Percentiles rank a stretch among this genome's conserved stretches.
Evolutionary conservation across 2,113 vertebrate species (phyloP).

Genomic region (Psephotus haematonotus): DNA sequence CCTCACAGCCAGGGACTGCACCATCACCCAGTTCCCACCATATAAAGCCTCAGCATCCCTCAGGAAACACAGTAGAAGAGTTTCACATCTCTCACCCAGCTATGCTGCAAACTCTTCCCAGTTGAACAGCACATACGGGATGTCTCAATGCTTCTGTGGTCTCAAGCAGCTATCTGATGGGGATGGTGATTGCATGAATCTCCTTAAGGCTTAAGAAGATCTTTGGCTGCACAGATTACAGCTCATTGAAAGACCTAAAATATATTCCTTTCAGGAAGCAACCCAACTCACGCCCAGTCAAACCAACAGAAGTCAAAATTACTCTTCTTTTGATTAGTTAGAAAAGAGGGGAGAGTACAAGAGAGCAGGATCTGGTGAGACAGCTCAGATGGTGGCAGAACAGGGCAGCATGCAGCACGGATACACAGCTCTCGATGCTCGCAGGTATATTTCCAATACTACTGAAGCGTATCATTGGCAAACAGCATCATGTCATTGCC

Average conservation of each 20-base stretch:
- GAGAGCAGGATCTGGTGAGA: background rate
- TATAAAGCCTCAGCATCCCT: background rate
- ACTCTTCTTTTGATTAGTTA: background rate
- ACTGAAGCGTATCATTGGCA: background rate
- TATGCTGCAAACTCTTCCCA: background rate
- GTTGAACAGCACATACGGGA: background rate
- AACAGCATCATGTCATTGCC: background rate
- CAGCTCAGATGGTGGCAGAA: background rate
- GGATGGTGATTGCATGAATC: background rate
- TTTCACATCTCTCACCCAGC: background rate
- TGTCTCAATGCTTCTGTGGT: background rate
- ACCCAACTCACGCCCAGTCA: background rate
- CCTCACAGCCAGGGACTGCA: background rate
- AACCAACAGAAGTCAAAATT: background rate
- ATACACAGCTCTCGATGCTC: background rate
- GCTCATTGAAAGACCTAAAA: background rate
- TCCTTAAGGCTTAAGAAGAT: background rate
- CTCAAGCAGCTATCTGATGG: background rate
- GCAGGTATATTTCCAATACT: background rate
- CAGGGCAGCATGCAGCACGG: conserved; percentile 27
- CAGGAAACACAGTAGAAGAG: background rate
- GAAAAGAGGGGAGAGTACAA: background rate
- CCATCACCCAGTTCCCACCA: background rate
- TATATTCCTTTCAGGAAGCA: background rate
- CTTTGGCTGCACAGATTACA: background rate